Base-by-base conservation (phyloP, 1,140 invertebrate genomes). In the Zaprionus africanus region DNA sequence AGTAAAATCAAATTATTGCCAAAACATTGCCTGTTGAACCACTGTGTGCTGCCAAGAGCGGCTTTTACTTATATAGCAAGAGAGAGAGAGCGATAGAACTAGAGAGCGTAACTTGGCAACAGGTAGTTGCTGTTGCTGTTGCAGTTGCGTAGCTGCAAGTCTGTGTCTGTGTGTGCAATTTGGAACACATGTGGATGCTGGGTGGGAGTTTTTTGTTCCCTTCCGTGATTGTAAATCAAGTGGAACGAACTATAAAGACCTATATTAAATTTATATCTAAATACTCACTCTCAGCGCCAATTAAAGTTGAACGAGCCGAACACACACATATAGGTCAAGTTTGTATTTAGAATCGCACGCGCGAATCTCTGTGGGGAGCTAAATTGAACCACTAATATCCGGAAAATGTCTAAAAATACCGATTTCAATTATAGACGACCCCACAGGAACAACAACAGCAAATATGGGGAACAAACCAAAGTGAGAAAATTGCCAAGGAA, bases 191-290 rank as follows among this genome's bases (percentile, higher is more conserved):
- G 64, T 74, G 72, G 49, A 46, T 61, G 61, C 60, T 76, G 56
- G 72, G 73, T 49, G 76, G 76, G 72, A 76, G 76, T 61, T 67
- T 28, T 28, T 28, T 28, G 28, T 28, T 28, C 28, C 28, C 28
- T 28, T 6, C 28, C 28, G 28, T 28, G 28, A 46, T 51, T 61
- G 46, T 57, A 78, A 84, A 43, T 75, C 74, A 74, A 69, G 75
- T 76, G 70, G 41, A 78, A 78, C 78, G 56, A 54, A 74, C 31
- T 56, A 49, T 46, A 72, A 62, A 17, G n/a, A 34, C 31, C 7
- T 46, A 6, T 46, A 46, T 46, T 46, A 17, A 46, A 17, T 7
- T 46, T 17, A 2, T 43, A 46, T 46, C n/a, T 17, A 46, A 46
- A 46, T 46, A 31, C 46, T 41, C 60, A 31, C 34, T 53, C 24